phyloP scores from a whole-genome alignment of 1,140 invertebrate genomes.

The Choristoneura fumiferana region DNA sequence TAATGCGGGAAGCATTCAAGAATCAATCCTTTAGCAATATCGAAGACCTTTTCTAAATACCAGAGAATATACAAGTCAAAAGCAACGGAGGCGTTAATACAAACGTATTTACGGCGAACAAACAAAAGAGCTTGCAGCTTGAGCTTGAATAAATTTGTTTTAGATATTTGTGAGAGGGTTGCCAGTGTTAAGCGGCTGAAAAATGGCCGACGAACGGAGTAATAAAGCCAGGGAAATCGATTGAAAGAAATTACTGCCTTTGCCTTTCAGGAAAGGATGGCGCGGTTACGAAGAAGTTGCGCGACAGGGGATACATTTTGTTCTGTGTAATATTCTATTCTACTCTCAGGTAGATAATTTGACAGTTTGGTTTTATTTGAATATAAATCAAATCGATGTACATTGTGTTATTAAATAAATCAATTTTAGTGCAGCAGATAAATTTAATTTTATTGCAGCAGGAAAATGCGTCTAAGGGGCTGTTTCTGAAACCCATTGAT shows the following conservation, averaged over 20 bases:
- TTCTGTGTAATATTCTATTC: no score
- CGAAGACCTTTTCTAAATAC: neutral
- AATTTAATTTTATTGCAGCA: no score
- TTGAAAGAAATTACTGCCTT: slow-evolving; percentile 23
- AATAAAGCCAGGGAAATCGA: slow-evolving; percentile 32
- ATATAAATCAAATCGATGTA: no score
- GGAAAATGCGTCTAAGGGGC: no score
- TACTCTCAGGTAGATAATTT: no score
- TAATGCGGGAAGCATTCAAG: no score
- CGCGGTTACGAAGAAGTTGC: no score
- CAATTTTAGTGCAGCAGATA: no score
- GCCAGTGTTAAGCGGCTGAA: slow-evolving; percentile 28
- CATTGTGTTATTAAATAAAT: no score
- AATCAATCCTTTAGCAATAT: neutral
- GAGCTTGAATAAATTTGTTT: slow-evolving; percentile 36
- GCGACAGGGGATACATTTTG: no score
- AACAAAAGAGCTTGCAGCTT: slow-evolving; percentile 32
- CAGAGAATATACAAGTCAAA: slow-evolving; percentile 1
- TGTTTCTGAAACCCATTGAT: no score
- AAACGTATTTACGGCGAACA: slow-evolving; percentile 26
- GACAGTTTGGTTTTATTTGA: neutral
- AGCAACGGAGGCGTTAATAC: slow-evolving; percentile 20
- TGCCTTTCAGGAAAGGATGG: no score
- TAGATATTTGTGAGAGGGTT: slow-evolving; percentile 35
- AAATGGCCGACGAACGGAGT: slow-evolving; percentile 29